Evolutionary conservation across 2,797 vertebrate genomes (phyloP), one percentile per base, ranked within the genome.

Genomic region (Girardinus metallicus): DNA sequence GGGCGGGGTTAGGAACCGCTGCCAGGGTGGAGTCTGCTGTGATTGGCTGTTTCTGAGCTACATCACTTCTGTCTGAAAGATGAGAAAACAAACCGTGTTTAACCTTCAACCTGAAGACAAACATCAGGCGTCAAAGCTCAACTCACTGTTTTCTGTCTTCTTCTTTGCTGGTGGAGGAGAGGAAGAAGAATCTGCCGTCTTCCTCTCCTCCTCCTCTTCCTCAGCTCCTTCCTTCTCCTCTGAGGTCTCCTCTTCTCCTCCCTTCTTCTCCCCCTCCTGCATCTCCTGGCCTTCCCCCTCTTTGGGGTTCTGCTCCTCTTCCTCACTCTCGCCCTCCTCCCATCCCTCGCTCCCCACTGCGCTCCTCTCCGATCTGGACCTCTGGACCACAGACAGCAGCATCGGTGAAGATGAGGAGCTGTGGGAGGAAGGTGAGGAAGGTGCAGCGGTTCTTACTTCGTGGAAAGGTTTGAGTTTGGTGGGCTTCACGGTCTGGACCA

Each of bases 401-500:
- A 51, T 23, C 49, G 29, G 75, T 44, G 3, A n/a, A 36, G 64
- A 29, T 4, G 36, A 51, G 1, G 5, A 4, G 1, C 0, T 16
- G 47, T 5, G 60, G 47, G 70, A n/a, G 64, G 26, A 49, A 49
- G n/a, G 8, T 5, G 18, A 77, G 11, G 1, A 21, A 53, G 47
- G n/a, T 36, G 77, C 70, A 83, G 83, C 8, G 15, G 73, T 76
- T 90, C 96, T 95, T 91, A 99, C 98, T 93, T 97, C 95, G 92
- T 97, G 97, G 94, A 97, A 97, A 78, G 97, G 96, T 95, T 99
- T 99, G 88, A 99, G 95, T 88, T 99, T 98, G 85, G 98, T 97
- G 84, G 97, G 97, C 94, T 98, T 99, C 89, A 99, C 98, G 6
- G 97, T 98, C 92, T 97, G 97, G 92, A 99, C 93, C 91, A 99